Base-by-base conservation (phyloP, 1,140 invertebrate genomes). In the Drosophila trapezifrons region DNA sequence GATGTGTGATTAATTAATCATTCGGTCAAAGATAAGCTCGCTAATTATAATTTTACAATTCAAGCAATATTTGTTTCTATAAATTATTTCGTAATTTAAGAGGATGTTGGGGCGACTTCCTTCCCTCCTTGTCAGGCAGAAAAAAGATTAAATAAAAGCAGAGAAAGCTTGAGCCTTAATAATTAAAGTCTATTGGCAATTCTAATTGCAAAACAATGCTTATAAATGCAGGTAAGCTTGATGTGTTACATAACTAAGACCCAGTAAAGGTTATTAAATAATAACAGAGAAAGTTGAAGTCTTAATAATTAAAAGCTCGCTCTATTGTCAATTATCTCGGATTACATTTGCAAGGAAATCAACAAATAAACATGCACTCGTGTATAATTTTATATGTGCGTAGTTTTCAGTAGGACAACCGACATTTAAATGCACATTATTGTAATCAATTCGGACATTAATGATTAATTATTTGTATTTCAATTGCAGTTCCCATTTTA, bases 401-500 rank as follows among this genome's bases (percentile, higher is more conserved):
- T 25, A 12, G 18, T 32, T 56, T 55, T 45, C 45, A 35, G 51
- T 49, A 55, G 2, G 47, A 54, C 15, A 47, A 18, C 25, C 42
- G 37, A 64, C 65, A 80, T 72, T 80, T 76, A 62, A 72, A 77
- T 72, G 37, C 47, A 55, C 75, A 77, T 67, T 60, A 49, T 65
- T 78, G 58, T 62, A 78, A 75, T 82, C 70, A 82, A 82, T 82
- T 82, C 49, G 42, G 62, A 51, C 74, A 78, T 81, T 78, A 64
- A 81, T 78, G 63, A 84, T 87, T 81, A 75, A 85, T 87, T 85
- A 78, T 82, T 78, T 63, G 57, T 25, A 69, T 76, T 76, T 58
- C 62, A 72, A 71, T 76, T 71, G 63, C 82, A 76, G 49, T 67
- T 46, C 32, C 5, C 25, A 64, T 56, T 40, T 69, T 72, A 72